Conservation (phyloP, 1,140 invertebrate genomes). For the Mactra quadrangularis region DNA sequence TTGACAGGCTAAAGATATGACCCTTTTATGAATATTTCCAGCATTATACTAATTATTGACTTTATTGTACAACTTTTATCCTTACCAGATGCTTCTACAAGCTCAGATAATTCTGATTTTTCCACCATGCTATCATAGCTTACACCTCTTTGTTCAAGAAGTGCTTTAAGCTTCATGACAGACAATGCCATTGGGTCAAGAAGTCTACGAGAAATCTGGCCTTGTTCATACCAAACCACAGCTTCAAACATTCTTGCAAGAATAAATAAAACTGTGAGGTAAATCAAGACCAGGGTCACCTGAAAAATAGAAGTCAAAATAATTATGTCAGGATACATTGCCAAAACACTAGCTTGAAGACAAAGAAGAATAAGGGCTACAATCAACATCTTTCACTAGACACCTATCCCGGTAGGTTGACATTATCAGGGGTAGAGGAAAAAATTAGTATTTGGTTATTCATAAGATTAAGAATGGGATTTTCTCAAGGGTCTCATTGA, state of each 20-base stretch:
- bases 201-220: constrained; percentile 77
- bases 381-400: no score
- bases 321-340: neutral
- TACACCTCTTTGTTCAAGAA: constrained; percentile 85
- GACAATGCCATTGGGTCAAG: constrained; percentile 85
- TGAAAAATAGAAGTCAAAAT: neutral
- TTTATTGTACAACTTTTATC: no score
- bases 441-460: neutral
- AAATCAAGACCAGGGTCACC: constrained; percentile 78
- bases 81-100: constrained; percentile 85
- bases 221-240: constrained; percentile 81
- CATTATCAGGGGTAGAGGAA: neutral
- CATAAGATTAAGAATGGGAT: neutral
- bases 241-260: constrained; percentile 83
- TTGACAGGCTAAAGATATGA: no score
- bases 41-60: no score
- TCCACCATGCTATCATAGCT: constrained; percentile 85
- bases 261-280: constrained; percentile 82
- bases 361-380: neutral
- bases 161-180: constrained; percentile 84
- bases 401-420: neutral
- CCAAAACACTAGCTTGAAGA: neutral
- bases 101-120: constrained; percentile 84
- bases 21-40: no score
- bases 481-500: neutral